Percentiles rank a stretch among this genome's conserved stretches.
These are phyloP conservation scores for Thysanoteuthis rhombus DNA, from an alignment of 2,888 invertebrate species.

Conservation along the genomic window DNA sequence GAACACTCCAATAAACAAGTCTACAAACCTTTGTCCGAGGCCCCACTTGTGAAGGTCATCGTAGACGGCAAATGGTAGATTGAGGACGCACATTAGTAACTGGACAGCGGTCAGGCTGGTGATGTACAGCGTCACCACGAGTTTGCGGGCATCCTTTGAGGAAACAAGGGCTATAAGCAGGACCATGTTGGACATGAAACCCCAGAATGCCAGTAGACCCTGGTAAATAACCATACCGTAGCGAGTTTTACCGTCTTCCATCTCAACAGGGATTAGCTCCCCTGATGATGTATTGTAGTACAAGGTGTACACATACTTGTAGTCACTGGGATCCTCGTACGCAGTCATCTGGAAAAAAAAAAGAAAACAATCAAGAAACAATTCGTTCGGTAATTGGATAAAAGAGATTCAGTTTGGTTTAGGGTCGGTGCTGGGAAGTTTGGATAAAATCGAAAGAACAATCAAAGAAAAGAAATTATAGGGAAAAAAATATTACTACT, in stretches of 20 bases:
- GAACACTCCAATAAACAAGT: background rate
- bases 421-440: too few relatives aligned
- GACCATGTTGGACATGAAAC: slow-evolving; percentile 18
- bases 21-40: slow-evolving; percentile 23
- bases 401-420: too few relatives aligned
- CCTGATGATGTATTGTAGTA: slow-evolving; percentile 17
- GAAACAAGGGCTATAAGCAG: background rate
- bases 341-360: background rate
- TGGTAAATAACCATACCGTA: slow-evolving; percentile 25
- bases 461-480: too few relatives aligned
- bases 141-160: background rate
- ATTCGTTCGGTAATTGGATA: background rate
- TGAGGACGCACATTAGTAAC: slow-evolving; percentile 17
- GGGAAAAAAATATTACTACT: too few relatives aligned
- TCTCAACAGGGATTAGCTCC: slow-evolving; percentile 1
- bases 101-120: slow-evolving; percentile 17
- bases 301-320: slow-evolving; percentile 24
- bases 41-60: slow-evolving; percentile 1
- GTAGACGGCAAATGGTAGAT: slow-evolving; percentile 26
- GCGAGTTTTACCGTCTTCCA: slow-evolving; percentile 16
- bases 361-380: background rate
- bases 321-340: background rate
- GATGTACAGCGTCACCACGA: slow-evolving; percentile 25
- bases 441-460: too few relatives aligned
- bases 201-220: slow-evolving; percentile 30